A percentile compares a stretch with the other conserved stretches of the same genome.
Conservation (phyloP, 2,797 vertebrate species). For the Leptatherina wallacei region DNA sequence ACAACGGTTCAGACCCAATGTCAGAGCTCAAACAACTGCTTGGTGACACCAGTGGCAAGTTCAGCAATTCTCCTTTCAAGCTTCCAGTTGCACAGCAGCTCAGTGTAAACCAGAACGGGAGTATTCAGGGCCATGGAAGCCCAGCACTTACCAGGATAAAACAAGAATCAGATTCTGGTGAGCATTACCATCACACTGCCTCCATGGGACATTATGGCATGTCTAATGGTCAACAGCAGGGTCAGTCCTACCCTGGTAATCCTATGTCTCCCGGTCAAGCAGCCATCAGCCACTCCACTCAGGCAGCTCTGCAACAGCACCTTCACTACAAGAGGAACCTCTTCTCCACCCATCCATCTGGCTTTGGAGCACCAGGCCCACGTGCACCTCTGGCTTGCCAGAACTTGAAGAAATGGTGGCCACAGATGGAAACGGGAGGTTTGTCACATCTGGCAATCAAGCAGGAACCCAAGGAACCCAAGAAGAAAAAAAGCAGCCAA, state of each 20-base stretch:
- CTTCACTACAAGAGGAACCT: conserved; percentile 96
- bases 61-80: conserved; percentile 87
- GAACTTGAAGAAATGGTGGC: conserved; percentile 89
- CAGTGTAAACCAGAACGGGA: conserved; percentile 73
- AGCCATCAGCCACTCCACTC: conserved; percentile 89
- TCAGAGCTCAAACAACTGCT: conserved; percentile 94
- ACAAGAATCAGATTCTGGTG: conserved; percentile 79
- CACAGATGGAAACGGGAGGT: conserved; percentile 73
- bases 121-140: conserved; percentile 59
- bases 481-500: conserved; percentile 90
- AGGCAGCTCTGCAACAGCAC: conserved; percentile 95
- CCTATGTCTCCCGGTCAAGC: conserved; percentile 78
- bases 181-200: conserved; percentile 72
- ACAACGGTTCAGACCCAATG: conserved; percentile 88
- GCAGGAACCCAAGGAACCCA: conserved; percentile 88
- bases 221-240: conserved; percentile 79
- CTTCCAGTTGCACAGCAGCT: conserved; percentile 81
- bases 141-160: conserved; percentile 73
- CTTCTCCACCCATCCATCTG: conserved; percentile 84
- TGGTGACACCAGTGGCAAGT: conserved; percentile 87
- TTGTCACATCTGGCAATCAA: conserved; percentile 76
- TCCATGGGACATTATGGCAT: conserved; percentile 76
- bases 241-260: conserved; percentile 66
- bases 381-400: conserved; percentile 72
- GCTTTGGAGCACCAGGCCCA: conserved; percentile 55